A percentile compares a stretch with the other conserved stretches of the same genome.
These are phyloP conservation scores for Halcyon senegalensis DNA, from an alignment of 2,113 vertebrate genomes.

Conservation along the genomic window DNA sequence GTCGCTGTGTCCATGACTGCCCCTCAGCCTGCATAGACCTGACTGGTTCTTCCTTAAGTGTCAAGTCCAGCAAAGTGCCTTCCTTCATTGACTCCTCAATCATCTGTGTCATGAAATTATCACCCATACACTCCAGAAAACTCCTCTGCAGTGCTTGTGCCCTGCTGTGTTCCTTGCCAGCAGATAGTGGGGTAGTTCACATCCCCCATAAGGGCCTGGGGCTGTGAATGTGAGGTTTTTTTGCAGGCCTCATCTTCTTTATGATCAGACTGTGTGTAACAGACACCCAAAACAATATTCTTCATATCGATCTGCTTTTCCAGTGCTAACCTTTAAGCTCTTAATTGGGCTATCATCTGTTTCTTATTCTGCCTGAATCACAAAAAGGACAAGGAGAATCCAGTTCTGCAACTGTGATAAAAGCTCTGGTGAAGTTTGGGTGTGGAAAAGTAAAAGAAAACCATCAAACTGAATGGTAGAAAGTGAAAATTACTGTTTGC, in stretches of 20 bases:
- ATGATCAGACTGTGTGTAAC: not conserved
- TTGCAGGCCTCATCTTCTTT: not conserved
- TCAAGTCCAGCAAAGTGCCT: not conserved
- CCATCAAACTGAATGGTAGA: not conserved
- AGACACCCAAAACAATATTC: not conserved
- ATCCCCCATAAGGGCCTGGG: not conserved
- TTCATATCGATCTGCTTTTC: not conserved
- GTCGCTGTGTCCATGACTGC: not conserved
- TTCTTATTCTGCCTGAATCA: not conserved
- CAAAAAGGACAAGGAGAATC: not conserved
- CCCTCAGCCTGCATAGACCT: not conserved
- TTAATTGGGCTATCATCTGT: not conserved
- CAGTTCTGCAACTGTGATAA: not conserved
- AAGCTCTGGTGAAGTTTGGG: not conserved
- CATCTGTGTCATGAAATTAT: not conserved
- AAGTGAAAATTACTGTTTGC: not conserved
- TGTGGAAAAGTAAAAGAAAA: not conserved
- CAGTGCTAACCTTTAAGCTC: not conserved
- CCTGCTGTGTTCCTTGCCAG: not conserved
- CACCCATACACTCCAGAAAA: not conserved
- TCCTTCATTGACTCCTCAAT: not conserved
- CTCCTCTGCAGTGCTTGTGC: not conserved
- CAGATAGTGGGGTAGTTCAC: not conserved
- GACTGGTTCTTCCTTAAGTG: not conserved
- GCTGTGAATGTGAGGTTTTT: not conserved